Evolutionary conservation across 2,797 vertebrate species (phyloP), one percentile per base, ranked within the genome.

Genomic region (Esox lucius): DNA sequence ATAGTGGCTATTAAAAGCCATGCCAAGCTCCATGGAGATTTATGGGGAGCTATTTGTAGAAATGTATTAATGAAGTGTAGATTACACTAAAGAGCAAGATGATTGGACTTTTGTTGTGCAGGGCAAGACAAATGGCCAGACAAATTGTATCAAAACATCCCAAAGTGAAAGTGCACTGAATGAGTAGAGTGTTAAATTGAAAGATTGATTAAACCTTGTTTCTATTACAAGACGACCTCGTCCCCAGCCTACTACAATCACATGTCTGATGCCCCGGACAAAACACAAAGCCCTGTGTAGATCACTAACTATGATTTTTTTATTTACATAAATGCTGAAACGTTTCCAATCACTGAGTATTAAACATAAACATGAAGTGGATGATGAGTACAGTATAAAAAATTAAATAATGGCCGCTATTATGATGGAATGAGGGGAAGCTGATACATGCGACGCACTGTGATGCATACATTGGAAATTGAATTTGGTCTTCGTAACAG

Each of bases 21-120:
- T 83, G 68, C 69, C 81, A 56, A 79, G 77, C 79, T 81, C 86
- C 68, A 6, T 0, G 13, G 84, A 78, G 84, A 82, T 81, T 85
- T 64, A 6, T 0, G 13, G 83, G 77, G 84, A 82, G 76, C 78
- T 78, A 72, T 88, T 84, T 84, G 72, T 59, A 78, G 53, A 71
- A 81, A 76, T 71, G 69, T 85, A 87, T 85, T 75, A 87, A 86
- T 87, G 79, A 79, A 70, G 62, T 19, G 70, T 59, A 81, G 80
- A 78, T 61, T 78, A 83, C 85, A 84, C 79, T 59, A 5, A 35
- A 69, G 76, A 33, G 64, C 42, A 13, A 46, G 42, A 5, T 13
- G 12, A 46, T 46, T 46, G 42, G 42, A 46, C 8, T 46, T 56
- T 71, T 70, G 68, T 31, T 61, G 33, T 72, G 78, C 68, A 73